Percentiles rank a stretch among this genome's conserved stretches.
phyloP scores from a whole-genome alignment of 2,113 vertebrate species.

The Aythya baeri region DNA sequence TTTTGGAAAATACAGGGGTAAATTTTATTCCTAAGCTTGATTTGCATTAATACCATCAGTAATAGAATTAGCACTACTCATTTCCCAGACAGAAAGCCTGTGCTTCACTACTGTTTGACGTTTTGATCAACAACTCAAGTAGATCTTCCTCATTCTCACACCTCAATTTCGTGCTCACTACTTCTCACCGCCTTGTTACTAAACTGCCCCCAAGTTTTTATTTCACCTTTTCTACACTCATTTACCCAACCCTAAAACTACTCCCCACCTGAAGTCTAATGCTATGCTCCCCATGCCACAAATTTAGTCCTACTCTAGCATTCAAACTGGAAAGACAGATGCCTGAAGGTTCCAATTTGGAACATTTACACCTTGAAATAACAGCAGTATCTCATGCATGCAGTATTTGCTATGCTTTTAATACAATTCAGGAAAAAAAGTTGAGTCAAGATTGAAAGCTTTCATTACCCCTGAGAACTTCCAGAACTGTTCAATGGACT shows the following conservation, averaged over 20 bases:
- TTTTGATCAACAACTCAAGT: neutral
- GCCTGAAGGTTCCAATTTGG: neutral
- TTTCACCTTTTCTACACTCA: neutral
- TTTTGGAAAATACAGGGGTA: neutral
- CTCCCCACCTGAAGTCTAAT: neutral
- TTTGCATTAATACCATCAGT: neutral
- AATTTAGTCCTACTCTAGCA: neutral
- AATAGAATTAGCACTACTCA: neutral
- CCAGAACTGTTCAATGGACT: slow-evolving; percentile 82
- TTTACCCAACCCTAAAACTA: neutral
- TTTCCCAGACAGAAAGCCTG: neutral
- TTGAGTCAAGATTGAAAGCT: neutral
- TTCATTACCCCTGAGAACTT: slow-evolving; percentile 85
- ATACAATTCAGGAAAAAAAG: neutral
- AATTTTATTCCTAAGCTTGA: neutral
- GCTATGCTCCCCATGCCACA: neutral
- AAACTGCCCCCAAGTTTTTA: neutral
- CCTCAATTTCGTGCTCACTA: neutral
- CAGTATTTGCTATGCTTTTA: neutral
- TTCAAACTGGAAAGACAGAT: neutral
- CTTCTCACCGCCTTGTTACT: neutral
- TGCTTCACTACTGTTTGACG: neutral
- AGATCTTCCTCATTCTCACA: neutral
- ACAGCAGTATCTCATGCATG: fast-evolving
- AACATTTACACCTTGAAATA: neutral